Base-by-base conservation (phyloP, 2,888 invertebrate species). In the Nymphalis polychloros region DNA sequence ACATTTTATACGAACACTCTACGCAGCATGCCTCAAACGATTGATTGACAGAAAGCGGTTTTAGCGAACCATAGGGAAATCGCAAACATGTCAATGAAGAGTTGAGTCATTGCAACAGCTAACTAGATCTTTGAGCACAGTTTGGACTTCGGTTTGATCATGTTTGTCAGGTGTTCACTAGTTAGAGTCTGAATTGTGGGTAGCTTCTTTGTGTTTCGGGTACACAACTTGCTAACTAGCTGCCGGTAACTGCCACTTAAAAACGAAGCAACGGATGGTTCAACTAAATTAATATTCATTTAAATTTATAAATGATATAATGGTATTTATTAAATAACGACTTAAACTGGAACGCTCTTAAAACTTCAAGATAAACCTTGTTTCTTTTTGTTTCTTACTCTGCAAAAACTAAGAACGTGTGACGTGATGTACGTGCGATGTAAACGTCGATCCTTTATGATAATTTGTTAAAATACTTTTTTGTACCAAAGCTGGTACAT, bases 51-150 rank as follows among this genome's bases (percentile, higher is more conserved):
- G 66, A 47, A 23, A 23, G 66, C 31, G 7, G 53, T 65, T 64
- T 65, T 53, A 67, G 59, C 46, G 68, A 46, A 63, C 65, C 67
- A 71, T 69, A 60, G 57, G 70, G 60, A 59, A 72, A 68, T 64
- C 46, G 60, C 66, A 72, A 83, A 88, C 85, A 85, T 80, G 80
- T 79, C 79, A 84, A 82, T 84, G 84, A 83, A 82, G 79, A 81
- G 79, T 77, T 77, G 78, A 81, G 81, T 84, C 84, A 86, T 86
- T 78, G 81, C 84, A 82, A 78, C 83, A 83, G 81, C 86, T 90
- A 90, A 90, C 90, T 87, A 90, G 88, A 92, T 91, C 90, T 89
- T 90, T 90, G 88, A 89, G 82, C 84, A 81, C 80, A 87, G 87
- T 88, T 87, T 85, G 85, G 87, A 84, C 87, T 85, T 85, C 79